phyloP scores from a whole-genome alignment of 2,888 invertebrate species.

The Agrochola litura region DNA sequence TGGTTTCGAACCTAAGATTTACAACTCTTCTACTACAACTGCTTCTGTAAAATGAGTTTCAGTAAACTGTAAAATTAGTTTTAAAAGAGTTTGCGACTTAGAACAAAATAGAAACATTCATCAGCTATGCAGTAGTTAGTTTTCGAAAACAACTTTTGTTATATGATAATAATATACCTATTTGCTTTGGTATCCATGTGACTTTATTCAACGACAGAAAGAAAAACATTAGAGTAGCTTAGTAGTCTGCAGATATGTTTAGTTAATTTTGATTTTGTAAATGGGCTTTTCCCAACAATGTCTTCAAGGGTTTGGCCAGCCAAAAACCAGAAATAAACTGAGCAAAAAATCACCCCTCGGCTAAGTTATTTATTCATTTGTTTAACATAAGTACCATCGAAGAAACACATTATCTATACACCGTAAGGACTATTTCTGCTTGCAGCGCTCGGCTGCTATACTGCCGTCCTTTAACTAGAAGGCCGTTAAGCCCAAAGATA shows the following conservation, averaged over 20 bases:
- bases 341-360: background rate
- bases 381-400: no score
- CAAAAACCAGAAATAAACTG: background rate
- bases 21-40: no score
- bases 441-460: no score
- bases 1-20: no score
- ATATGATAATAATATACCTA: background rate
- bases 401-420: no score
- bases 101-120: background rate
- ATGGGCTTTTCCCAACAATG: background rate
- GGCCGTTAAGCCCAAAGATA: no score
- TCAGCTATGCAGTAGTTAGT: background rate
- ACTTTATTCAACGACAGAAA: background rate
- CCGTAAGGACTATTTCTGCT: no score
- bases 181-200: no score
- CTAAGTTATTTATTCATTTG: no score
- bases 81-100: background rate
- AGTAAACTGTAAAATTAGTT: background rate
- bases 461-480: no score
- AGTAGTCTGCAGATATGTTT: background rate
- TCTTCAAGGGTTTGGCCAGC: background rate
- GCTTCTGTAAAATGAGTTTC: background rate
- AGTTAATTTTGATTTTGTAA: background rate
- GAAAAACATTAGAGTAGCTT: background rate
- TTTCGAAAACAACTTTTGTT: slow-evolving; percentile 3